Conservation (phyloP, 2,888 invertebrate species). For the Polydrusus pterygomalis region DNA sequence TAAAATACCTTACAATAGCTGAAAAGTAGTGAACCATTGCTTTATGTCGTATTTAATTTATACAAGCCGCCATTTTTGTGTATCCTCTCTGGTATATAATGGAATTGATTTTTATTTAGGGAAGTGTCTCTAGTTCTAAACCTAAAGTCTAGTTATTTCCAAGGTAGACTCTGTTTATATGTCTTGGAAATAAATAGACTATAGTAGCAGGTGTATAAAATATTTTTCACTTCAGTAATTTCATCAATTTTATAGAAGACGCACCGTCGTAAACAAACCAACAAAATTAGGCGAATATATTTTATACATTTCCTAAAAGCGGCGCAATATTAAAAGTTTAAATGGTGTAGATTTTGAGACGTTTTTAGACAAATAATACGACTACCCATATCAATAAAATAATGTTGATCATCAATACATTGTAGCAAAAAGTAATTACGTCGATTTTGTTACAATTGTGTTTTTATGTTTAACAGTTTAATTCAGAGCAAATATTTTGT, state of each 20-base stretch:
- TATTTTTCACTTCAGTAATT: background rate
- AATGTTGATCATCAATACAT: background rate
- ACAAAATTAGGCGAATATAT: background rate
- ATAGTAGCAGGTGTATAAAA: conserved; percentile 5
- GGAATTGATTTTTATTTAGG: conserved; percentile 5
- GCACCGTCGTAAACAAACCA: too few species aligned
- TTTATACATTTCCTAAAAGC: conserved; percentile 3
- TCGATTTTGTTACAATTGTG: background rate
- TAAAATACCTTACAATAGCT: background rate
- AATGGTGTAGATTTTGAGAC: background rate
- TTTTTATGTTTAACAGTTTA: conserved; percentile 11
- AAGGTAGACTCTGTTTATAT: too few species aligned
- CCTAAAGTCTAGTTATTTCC: too few species aligned
- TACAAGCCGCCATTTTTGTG: conserved; percentile 4
- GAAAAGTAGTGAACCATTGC: conserved; percentile 15
- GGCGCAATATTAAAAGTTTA: background rate
- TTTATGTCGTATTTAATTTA: conserved; percentile 10
- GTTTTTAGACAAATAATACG: conserved; percentile 8
- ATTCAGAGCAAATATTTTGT: conserved; percentile 5
- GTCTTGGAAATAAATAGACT: too few species aligned
- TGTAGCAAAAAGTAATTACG: background rate
- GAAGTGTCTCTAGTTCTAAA: background rate
- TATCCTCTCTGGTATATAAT: background rate
- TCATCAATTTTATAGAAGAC: too few species aligned
- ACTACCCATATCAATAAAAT: conserved; percentile 16